A percentile compares a stretch with the other conserved stretches of the same genome.
Evolutionary conservation across 2,888 invertebrate genomes (phyloP).

Genomic region (Melipona bicolor): DNA sequence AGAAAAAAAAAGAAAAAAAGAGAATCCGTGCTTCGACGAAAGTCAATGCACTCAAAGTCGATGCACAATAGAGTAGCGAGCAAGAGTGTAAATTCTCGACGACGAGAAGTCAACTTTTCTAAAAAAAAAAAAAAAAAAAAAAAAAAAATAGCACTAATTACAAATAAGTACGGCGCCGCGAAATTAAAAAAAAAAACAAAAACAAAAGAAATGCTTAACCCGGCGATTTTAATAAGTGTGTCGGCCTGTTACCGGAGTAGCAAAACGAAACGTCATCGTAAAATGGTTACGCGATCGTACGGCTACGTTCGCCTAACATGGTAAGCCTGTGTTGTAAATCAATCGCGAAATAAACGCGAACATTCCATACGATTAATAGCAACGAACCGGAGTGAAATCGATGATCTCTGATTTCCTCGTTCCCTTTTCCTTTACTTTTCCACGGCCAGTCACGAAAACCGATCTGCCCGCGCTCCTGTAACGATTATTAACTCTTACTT

Average conservation of each 20-base stretch:
- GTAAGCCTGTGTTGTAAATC: background rate
- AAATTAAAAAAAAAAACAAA: background rate
- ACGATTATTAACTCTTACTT: conserved; percentile 48
- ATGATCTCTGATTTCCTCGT: background rate
- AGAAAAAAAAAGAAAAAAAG: background rate
- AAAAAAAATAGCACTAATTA: background rate
- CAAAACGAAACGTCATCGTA: conserved; percentile 34
- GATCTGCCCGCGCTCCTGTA: conserved; percentile 12
- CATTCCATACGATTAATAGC: background rate
- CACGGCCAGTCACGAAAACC: background rate
- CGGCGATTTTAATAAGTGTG: conserved; percentile 59
- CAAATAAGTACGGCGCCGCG: conserved; percentile 15
- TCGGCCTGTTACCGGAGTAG: conserved; percentile 43
- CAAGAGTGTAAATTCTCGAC: conserved; percentile 35
- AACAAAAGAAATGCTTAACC: conserved; percentile 48
- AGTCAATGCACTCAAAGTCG: background rate
- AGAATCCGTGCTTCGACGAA: background rate
- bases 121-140: background rate
- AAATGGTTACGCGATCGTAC: conserved; percentile 36
- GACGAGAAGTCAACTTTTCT: conserved; percentile 32
- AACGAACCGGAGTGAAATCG: conserved; percentile 11
- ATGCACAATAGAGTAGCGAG: background rate
- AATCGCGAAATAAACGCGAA: background rate
- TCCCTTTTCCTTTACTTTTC: background rate
- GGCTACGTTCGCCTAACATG: background rate